Evolutionary conservation across 2,797 vertebrate species (phyloP).

Genomic region (Meriones psammophilus): DNA sequence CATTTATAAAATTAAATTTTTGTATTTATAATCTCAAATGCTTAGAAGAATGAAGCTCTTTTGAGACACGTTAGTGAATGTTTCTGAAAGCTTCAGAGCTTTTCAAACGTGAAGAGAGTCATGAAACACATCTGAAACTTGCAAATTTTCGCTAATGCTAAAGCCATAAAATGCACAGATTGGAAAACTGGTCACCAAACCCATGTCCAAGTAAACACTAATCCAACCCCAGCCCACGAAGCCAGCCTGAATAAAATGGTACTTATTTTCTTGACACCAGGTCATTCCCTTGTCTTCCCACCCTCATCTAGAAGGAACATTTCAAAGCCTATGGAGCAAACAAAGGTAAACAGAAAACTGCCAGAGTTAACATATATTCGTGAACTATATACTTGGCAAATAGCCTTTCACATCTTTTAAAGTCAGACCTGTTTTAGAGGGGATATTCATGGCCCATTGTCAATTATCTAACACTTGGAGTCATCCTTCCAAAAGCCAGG

Average conservation of each 20-base stretch:
- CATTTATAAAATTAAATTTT: neutral
- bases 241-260: neutral
- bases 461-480: neutral
- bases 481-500: neutral
- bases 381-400: neutral
- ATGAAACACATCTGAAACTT: neutral
- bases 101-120: slow-evolving; percentile 28
- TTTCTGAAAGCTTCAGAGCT: neutral
- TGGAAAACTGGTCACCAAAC: neutral
- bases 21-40: neutral
- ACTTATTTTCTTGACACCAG: neutral
- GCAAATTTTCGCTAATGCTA: neutral
- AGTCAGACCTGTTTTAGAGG: neutral
- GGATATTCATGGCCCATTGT: neutral
- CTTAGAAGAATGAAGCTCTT: slow-evolving; percentile 7
- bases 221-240: neutral
- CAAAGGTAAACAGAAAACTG: neutral
- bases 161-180: neutral
- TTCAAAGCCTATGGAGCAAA: neutral
- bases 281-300: neutral
- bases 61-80: neutral
- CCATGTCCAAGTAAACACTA: neutral
- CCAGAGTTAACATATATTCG: neutral
- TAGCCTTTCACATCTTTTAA: neutral
- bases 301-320: neutral